A percentile compares a stretch with the other conserved stretches of the same genome.
Evolutionary conservation across 1,140 invertebrate genomes (phyloP).

Genomic region (Panonychus citri): DNA sequence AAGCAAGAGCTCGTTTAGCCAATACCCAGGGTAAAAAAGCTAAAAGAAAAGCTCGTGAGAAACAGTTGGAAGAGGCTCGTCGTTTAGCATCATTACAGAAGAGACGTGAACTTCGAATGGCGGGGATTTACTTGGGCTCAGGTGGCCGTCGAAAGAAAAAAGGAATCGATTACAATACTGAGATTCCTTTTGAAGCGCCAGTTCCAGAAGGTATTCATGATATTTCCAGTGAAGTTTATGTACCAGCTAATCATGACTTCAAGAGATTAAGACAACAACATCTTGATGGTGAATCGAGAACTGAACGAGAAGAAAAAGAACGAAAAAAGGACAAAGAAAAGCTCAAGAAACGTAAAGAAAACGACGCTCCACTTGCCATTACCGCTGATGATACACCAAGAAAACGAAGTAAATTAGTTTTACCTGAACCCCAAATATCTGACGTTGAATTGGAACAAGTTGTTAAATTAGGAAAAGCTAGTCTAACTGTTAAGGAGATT

Average conservation of each 20-base stretch:
- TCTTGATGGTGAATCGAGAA: constrained; percentile 66
- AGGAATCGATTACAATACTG: constrained; percentile 89
- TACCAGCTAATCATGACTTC: constrained; percentile 70
- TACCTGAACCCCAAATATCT: constrained; percentile 89
- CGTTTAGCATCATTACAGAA: constrained; percentile 89
- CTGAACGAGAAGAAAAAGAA: constrained; percentile 52
- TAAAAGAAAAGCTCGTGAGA: constrained; percentile 92
- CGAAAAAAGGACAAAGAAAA: constrained; percentile 67
- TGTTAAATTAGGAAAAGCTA: constrained; percentile 84
- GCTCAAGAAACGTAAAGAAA: constrained; percentile 68
- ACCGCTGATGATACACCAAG: constrained; percentile 53
- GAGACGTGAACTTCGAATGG: constrained; percentile 77
- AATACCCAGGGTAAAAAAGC: constrained; percentile 99
- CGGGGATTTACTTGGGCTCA: constrained; percentile 62
- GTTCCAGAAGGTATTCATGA: constrained; percentile 81
- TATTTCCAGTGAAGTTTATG: constrained; percentile 62
- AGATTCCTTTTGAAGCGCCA: constrained; percentile 90
- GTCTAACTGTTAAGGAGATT: constrained; percentile 72
- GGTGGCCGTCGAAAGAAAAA: constrained; percentile 41
- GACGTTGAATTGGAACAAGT: constrained; percentile 54
- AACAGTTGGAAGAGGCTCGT: constrained; percentile 91
- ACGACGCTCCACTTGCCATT: constrained; percentile 79
- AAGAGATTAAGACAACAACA: constrained; percentile 68
- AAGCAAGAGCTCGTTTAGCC: constrained; percentile 85
- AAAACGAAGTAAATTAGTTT: constrained; percentile 82